Evolutionary conservation across 2,797 vertebrate species (phyloP), one percentile per base, ranked within the genome.

Genomic region (Xenopus petersii): DNA sequence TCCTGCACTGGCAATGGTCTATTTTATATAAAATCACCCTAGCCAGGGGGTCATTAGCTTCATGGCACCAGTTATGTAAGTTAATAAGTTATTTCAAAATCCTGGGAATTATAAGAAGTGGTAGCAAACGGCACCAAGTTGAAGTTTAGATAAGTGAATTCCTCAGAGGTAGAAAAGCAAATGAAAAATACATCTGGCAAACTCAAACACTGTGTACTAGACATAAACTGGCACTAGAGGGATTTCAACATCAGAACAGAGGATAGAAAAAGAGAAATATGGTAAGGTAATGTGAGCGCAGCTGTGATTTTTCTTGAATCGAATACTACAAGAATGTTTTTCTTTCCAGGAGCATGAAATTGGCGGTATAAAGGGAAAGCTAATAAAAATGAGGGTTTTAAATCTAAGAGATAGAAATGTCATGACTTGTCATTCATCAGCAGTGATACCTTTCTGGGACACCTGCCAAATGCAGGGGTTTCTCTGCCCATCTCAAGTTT

Each of bases 81-180:
- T 12, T 24, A 60, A 60, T 60, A 2, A 60, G 4, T 26, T 24
- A 24, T 24, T 60, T 60, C 58, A 11, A 9, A 10, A 60, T 26
- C 4, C 0, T 12, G 2, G 4, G 21, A 17, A 24, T 11, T 24
- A 13, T 6, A 2, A 26, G 21, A 59, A 24, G 48, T n/a, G 11
- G 51, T 33, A 60, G 51, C 65, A 54, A 67, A 64, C n/a, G 48
- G 36, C 42, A 12, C 64, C 68, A n/a, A 15, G 46, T 48, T 69
- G 60, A 64, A 69, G 76, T 78, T 78, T 48, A 58, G 65, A 73
- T 77, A 73, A 77, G n/a, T 24, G 48, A n/a, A 15, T 60, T 70
- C 71, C 65, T 78, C 71, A 24, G 71, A 78, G 71, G 46, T 60
- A 47, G 51, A 49, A 59, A 64, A 61, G 73, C 26, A 56, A 65